These are phyloP conservation scores for Scomberomorus guttatus DNA, from an alignment of 2,797 vertebrate genomes.

Conservation along the genomic window DNA sequence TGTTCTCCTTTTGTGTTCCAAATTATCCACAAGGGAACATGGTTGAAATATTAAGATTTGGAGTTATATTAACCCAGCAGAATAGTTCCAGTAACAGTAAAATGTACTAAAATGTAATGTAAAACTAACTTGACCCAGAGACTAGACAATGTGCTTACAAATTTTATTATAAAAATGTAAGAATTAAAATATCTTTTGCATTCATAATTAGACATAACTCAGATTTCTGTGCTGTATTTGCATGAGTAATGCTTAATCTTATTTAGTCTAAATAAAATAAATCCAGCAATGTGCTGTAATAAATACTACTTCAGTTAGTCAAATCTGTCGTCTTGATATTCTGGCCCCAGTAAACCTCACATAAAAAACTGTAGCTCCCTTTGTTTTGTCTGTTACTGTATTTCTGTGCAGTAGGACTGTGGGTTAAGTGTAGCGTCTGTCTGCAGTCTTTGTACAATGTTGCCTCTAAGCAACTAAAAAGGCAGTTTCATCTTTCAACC, in stretches of 20 bases:
- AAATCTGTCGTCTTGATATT: neutral
- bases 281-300: neutral
- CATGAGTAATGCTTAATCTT: neutral
- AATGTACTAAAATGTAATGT: too few relatives aligned
- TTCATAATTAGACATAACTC: neutral
- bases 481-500: constrained; percentile 54
- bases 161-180: neutral
- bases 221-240: neutral
- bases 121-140: neutral
- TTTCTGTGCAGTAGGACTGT: constrained; percentile 17
- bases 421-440: constrained; percentile 10
- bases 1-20: too few relatives aligned
- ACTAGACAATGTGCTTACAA: neutral
- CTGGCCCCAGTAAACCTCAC: neutral
- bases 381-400: constrained; percentile 10
- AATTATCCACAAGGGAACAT: too few relatives aligned
- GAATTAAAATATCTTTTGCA: too few relatives aligned
- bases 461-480: constrained; percentile 53
- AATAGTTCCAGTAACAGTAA: neutral
- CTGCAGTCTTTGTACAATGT: constrained; percentile 32
- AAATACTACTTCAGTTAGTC: neutral
- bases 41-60: neutral
- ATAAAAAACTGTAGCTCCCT: neutral
- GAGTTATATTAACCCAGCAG: neutral
- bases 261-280: neutral